These are phyloP conservation scores for Erynnis tages DNA, from an alignment of 2,888 invertebrate genomes.

Conservation along the genomic window DNA sequence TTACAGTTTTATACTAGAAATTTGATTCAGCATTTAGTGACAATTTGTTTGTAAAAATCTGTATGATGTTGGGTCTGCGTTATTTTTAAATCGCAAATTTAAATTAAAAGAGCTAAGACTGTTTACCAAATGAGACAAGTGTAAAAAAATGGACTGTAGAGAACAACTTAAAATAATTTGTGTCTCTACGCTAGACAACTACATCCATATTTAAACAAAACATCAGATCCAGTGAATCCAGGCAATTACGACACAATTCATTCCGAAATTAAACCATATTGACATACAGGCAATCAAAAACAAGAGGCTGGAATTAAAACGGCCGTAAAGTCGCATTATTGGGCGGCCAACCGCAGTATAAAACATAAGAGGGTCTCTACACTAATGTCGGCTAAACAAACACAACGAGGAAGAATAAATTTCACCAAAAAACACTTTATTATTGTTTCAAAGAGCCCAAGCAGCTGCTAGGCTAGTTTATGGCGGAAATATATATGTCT, in stretches of 20 bases:
- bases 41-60: too few relatives aligned
- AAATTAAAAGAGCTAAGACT: too few relatives aligned
- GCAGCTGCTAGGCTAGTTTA: constrained; percentile 29
- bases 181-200: too few relatives aligned
- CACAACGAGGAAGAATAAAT: constrained; percentile 34
- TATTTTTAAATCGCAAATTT: too few relatives aligned
- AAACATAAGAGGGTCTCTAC: constrained; percentile 30
- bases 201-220: too few relatives aligned
- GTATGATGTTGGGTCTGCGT: too few relatives aligned
- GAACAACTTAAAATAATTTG: too few relatives aligned
- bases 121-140: too few relatives aligned
- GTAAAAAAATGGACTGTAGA: too few relatives aligned
- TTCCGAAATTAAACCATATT: constrained; percentile 27
- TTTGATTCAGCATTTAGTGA: too few relatives aligned
- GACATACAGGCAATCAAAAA: constrained; percentile 25
- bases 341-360: constrained; percentile 30
- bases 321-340: constrained; percentile 27
- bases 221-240: constrained; percentile 14
- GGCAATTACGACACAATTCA: constrained; percentile 22
- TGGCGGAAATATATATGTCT: constrained; percentile 33
- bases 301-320: constrained; percentile 29
- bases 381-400: constrained; percentile 33
- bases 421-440: constrained; percentile 30
- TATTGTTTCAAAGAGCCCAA: constrained; percentile 24
- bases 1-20: too few relatives aligned